phyloP scores from a whole-genome alignment of 2,888 invertebrate genomes.

The Eupithecia vulgata region DNA sequence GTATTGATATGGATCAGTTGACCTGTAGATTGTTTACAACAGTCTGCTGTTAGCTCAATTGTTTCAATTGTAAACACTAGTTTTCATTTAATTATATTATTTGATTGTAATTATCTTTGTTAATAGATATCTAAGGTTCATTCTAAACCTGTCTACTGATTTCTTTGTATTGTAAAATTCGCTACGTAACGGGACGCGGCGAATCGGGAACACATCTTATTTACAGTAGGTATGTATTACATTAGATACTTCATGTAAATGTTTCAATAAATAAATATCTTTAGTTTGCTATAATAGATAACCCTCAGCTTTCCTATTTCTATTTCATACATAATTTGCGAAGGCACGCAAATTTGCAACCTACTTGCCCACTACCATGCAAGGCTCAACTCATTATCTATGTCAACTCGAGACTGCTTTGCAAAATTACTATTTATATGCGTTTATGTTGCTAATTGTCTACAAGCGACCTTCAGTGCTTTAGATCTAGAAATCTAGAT shows the following conservation, averaged over 20 bases:
- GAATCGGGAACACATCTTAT: too few relatives aligned
- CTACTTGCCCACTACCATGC: slow-evolving; percentile 36
- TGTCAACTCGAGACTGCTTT: slow-evolving; percentile 29
- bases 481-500: background rate
- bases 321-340: slow-evolving; percentile 10
- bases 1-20: too few relatives aligned
- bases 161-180: too few relatives aligned
- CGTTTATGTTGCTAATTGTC: slow-evolving; percentile 10
- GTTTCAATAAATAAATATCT: background rate
- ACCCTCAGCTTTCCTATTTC: background rate
- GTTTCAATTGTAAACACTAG: too few relatives aligned
- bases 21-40: too few relatives aligned
- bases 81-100: too few relatives aligned
- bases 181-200: too few relatives aligned
- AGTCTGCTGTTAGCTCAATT: too few relatives aligned
- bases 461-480: background rate
- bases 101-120: too few relatives aligned
- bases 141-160: background rate
- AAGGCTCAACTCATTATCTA: slow-evolving; percentile 32
- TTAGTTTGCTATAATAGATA: background rate
- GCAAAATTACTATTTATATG: slow-evolving; percentile 19
- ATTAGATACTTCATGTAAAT: background rate
- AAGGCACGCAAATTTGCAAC: slow-evolving; percentile 38
- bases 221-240: background rate
- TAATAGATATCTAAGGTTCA: background rate